phyloP scores from a whole-genome alignment of 2,888 invertebrate genomes.

The Cephus nigrinus region DNA sequence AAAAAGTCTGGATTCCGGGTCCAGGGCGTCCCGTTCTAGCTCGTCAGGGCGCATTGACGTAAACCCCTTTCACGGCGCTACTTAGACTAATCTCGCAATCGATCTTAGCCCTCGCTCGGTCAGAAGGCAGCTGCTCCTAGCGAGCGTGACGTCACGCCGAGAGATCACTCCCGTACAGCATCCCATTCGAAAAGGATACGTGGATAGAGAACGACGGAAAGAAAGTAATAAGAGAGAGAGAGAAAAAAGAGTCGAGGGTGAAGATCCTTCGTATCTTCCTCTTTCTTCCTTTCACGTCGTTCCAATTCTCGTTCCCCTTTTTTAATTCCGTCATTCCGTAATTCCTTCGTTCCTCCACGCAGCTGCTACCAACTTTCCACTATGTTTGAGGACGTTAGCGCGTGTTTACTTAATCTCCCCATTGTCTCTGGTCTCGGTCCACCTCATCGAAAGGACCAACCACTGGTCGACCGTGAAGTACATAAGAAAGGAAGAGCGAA shows the following conservation, averaged over 20 bases:
- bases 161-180: constrained; percentile 50
- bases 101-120: constrained; percentile 53
- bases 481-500: background rate
- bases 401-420: background rate
- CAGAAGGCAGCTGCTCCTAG: constrained; percentile 55
- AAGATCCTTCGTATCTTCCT: background rate
- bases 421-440: background rate
- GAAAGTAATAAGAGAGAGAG: too few relatives aligned
- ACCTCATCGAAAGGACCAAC: background rate
- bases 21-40: constrained; percentile 15
- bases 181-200: constrained; percentile 32
- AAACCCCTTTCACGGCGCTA: constrained; percentile 40
- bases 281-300: background rate
- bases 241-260: background rate
- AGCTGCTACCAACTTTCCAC: background rate
- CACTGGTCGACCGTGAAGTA: background rate
- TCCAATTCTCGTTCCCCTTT: background rate
- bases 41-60: constrained; percentile 29
- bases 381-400: background rate
- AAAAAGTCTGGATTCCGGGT: background rate
- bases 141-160: constrained; percentile 38
- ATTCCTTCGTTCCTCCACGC: background rate
- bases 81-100: constrained; percentile 61
- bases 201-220: background rate
- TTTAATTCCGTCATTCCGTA: background rate